Evolutionary conservation across 2,113 vertebrate genomes (phyloP), one percentile per base, ranked within the genome.

Genomic region (Thunnus maccoyii): DNA sequence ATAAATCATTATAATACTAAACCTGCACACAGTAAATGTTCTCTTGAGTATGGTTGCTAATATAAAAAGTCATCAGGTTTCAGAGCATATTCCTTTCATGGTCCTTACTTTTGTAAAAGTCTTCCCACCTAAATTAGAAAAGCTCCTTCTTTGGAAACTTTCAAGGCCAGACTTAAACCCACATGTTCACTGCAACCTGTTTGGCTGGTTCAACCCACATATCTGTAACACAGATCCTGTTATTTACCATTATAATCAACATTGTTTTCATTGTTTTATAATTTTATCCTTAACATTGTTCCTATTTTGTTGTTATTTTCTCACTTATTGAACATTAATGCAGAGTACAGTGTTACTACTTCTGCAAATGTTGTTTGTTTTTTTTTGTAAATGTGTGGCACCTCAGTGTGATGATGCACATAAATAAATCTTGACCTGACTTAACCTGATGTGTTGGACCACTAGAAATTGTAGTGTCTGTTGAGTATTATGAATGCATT

Each of bases 371-470:
- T 16, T 60, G 6, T 41, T 41, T 41, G 36, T 30, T 30, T 30
- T 30, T 30, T 30, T 60, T 44, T 54, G 56, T 52, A 52, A 54
- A 78, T 51, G 46, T 46, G 12, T 54, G 27, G 11, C 47, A 68
- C 32, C 3, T 69, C 30, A 9, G 27, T 58, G 47, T 58, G 16
- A 69, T 27, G 30, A 69, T 52, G 20, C 30, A 61, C 47, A 46
- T 52, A 13, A 79, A 79, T 79, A 65, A 80, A 80, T 54, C 61
- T 56, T 20, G 27, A 50, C 16, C 50, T 60, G 65, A 60, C 46
- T 55, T 51, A 8, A 65, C 71, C 50, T 48, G 18, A 22, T 18
- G 36, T 50, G 36, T 64, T 32, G 18, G 1, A 50, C 3, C 14
- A 36, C 20, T 62, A 15, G 12, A 79, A 18, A 54, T 52, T 44